Evolutionary conservation across 2,113 vertebrate species (phyloP).

Genomic region (Leptodactylus fuscus): DNA sequence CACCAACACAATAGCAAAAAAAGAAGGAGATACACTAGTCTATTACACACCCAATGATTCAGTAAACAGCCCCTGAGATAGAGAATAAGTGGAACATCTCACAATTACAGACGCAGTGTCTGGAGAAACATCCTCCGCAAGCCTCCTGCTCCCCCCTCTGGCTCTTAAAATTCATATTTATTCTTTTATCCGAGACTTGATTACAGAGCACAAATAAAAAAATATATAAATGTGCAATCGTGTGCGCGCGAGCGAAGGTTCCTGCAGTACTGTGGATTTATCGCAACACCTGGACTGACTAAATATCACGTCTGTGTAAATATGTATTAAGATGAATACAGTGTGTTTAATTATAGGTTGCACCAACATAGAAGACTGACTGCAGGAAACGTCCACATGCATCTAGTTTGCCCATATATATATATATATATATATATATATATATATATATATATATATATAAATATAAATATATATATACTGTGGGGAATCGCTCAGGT

Average conservation of each 20-base stretch:
- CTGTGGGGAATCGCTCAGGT: too few relatives aligned
- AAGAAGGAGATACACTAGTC: too few relatives aligned
- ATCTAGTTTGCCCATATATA: too few relatives aligned
- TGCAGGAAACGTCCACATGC: too few relatives aligned
- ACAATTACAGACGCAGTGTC: neutral
- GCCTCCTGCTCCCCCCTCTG: neutral
- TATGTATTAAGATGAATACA: neutral
- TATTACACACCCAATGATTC: too few relatives aligned
- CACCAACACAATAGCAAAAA: too few relatives aligned
- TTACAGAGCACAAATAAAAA: neutral
- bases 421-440: too few relatives aligned
- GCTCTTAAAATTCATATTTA: neutral
- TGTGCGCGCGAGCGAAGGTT: neutral
- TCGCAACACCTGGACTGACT: neutral
- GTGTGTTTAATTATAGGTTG: neutral
- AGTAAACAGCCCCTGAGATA: too few relatives aligned
- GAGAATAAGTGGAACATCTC: neutral
- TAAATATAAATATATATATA: too few relatives aligned
- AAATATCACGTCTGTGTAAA: neutral
- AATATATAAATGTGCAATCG: neutral
- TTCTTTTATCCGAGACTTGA: neutral
- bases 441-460: too few relatives aligned
- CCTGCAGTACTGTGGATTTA: neutral
- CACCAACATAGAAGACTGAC: too few relatives aligned
- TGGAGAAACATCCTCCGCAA: neutral